Evolutionary conservation across 1,140 invertebrate species (phyloP), one percentile per base, ranked within the genome.

Genomic region (Orius insidiosus): DNA sequence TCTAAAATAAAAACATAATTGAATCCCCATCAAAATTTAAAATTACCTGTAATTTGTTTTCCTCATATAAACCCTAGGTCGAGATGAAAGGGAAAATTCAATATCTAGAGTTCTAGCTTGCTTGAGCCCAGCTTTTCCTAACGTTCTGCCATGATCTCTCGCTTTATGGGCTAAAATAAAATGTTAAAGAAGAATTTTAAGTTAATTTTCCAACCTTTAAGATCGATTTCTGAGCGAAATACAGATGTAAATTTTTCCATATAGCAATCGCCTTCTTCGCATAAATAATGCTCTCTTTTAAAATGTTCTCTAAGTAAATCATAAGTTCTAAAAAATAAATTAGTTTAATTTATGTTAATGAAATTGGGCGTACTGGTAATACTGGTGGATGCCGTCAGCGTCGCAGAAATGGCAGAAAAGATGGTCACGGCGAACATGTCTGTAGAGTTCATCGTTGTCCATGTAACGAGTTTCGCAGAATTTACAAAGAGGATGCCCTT

Each of bases 381-480:
- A 94, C 39, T 85, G 74, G 61, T 93, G 80, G 45, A 72, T 68
- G 2, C 88, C 89, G 60, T 95, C 87, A 0, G 85, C 81, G 66
- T 96, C 90, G 62, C 93, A 98, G 57, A 95, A 85, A 58, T 97
- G 90, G 63, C 92, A 97, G 61, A 79, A 95, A 38, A 84, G 80
- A 66, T 98, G 93, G 56, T 93, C 87, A 50, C 85, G 77, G 11
- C 92, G 69, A 46, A 96, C 64, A 68, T 98, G 92, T 2, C 85
- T 72, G 56, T 80, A 92, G 1, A 97, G 63, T 53, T 95, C 89
- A 62, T 97, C 92, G 0, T 74, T 80, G 60, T 93, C 88, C 70
- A 94, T 77, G 59, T 85, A 95, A 10, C 83, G 71, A 15, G 75
- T 68, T 56, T 93, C 85, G 68, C 92, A 97, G 62, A 93, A 95